Conservation (phyloP, 1,140 invertebrate species). For the Leguminivora glycinivorella region DNA sequence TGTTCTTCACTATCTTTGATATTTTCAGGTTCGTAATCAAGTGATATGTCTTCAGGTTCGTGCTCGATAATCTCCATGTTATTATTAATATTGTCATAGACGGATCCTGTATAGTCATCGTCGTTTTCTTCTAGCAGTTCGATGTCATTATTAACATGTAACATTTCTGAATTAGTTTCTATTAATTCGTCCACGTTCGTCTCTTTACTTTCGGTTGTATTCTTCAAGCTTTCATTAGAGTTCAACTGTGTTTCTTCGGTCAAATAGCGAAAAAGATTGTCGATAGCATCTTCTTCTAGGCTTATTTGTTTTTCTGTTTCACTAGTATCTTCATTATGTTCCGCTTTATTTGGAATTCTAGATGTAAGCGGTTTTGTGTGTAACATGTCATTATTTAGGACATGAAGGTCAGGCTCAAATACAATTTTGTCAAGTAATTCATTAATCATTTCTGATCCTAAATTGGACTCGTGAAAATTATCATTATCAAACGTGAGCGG, state of each 20-base stretch:
- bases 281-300: not conserved
- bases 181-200: not conserved
- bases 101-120: not conserved
- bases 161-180: not conserved
- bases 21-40: not conserved
- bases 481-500: not conserved
- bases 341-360: not conserved
- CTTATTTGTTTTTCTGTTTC: not conserved
- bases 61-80: not conserved
- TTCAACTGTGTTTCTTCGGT: not conserved
- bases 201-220: not conserved
- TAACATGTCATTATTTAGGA: not conserved
- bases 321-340: not conserved
- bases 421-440: slow-evolving; percentile 9
- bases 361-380: not conserved
- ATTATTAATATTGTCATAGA: not conserved
- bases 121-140: not conserved
- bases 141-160: not conserved
- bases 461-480: not conserved
- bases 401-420: not conserved
- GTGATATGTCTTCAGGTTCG: not conserved
- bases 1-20: not conserved
- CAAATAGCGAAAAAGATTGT: slow-evolving; percentile 14
- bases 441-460: slow-evolving; percentile 3
- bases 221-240: not conserved